Base-by-base conservation (phyloP, 2,888 invertebrate species). In the Helleia helle region DNA sequence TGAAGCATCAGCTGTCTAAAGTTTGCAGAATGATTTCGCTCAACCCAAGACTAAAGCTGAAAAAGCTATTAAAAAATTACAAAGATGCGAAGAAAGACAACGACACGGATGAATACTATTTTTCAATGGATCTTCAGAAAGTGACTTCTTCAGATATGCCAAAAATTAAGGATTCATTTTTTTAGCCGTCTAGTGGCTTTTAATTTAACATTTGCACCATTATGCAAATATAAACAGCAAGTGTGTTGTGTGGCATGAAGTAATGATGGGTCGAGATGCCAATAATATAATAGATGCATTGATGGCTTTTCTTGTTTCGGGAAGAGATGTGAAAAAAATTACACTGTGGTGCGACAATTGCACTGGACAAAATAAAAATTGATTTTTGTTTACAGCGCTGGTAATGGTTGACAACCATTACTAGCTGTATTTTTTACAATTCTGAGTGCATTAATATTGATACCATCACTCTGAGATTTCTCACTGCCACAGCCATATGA, bases 41-140 rank as follows among this genome's bases (percentile, higher is more conserved):
- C 24, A 28, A 42, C 40, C 45, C 30, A 45, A 42, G 28, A 27
- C 22, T 39, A 42, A 42, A 13, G 43, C 43, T 26, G 26, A 36
- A 18, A 43, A 43, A 43, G 37, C 40, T 11, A 47, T 43, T n/a
- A 34, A 38, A 12, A 39, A 31, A 40, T 41, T 41, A 38, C 36
- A 26, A 36, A 27, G 29, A 43, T 43, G 43, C 38, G 11, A n/a
- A 15, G 15, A 5, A n/a, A 37, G 24, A 26, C 2, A 13, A 15
- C 36, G 17, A n/a, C 36, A 11, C 11, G 4, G 2, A 22, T 27
- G 37, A 6, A 40, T 31, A 11, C 5, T 38, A 24, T n/a, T 26
- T 26, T 26, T 26, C 25, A 26, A 26, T 26, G 25, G 25, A 26
- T 26, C n/a, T 26, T 1, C 25, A 26, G 26, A 26, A 26, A 26